phyloP scores from a whole-genome alignment of 2,797 vertebrate species.

The Gallirallus australis region DNA sequence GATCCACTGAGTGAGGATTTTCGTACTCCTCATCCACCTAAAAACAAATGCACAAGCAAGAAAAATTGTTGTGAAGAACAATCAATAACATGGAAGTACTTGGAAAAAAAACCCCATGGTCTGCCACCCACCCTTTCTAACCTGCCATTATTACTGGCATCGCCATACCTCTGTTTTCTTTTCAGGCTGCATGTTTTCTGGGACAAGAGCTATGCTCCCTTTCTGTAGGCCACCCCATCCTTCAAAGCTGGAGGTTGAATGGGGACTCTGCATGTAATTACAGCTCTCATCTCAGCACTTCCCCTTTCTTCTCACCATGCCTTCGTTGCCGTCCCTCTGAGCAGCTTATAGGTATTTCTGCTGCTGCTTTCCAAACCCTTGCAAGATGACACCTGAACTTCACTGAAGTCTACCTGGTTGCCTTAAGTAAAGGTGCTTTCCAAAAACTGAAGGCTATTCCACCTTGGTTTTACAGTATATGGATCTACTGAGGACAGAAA shows the following conservation, averaged over 20 bases:
- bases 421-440: background rate
- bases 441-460: background rate
- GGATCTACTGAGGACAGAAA: background rate
- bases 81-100: background rate
- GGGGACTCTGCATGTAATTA: background rate
- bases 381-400: background rate
- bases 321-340: background rate
- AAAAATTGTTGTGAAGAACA: constrained; percentile 3
- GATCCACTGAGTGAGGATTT: constrained; percentile 93
- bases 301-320: background rate
- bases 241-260: background rate
- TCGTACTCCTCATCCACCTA: constrained; percentile 95
- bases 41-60: constrained; percentile 18
- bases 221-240: background rate
- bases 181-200: background rate
- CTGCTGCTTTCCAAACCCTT: background rate
- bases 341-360: background rate
- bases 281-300: background rate
- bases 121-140: background rate
- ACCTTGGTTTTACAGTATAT: background rate
- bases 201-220: background rate
- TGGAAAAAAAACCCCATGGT: background rate
- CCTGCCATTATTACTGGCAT: background rate
- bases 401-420: background rate
- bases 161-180: background rate